Evolutionary conservation across 2,113 vertebrate genomes (phyloP), one percentile per base, ranked within the genome.

Genomic region (Chlamydotis undulata): DNA sequence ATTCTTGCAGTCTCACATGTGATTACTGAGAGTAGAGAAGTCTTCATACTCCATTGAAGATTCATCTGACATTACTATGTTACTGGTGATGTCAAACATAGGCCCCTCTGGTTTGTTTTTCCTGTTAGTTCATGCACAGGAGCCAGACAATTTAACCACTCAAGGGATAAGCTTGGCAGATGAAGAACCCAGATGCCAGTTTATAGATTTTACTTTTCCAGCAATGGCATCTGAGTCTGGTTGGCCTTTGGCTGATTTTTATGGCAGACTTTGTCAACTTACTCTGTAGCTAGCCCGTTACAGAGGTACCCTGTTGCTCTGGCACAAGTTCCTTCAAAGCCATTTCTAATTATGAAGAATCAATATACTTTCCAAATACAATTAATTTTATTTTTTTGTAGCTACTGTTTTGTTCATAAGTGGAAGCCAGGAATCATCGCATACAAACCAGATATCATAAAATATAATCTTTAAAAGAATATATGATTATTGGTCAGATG

Each of bases 121-220:
- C 55, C 83, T 91, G 84, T 94, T 84, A 85, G 59, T 43, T 92
- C 75, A 61, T 35, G 33, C 47, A 86, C 29, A 87, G 81, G 29
- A 96, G 71, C 52, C 59, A 81, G 64, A 65, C 35, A 91, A 45
- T 90, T 94, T 91, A 91, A 69, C 59, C 53, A 47, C 93, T 75
- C 52, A 28, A 33, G 78, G 75, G 89, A 94, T 37, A 71, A 76
- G 19, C 68, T 83, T 96, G 94, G 93, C 90, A 96, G 67, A 92
- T 75, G 69, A 96, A 73, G 55, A 80, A 78, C 53, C 31, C 88
- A 91, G 59, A 83, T 88, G 69, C 89, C 93, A 87, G 41, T 70
- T 64, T 88, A 59, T 37, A 68, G 50, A 52, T 82, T 90, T 91
- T 70, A 26, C 16, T 89, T 93, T 91, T 90, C 65, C 67, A 87